These are phyloP conservation scores for Gallinago jamesoni DNA, from an alignment of 2,113 vertebrate genomes.

Conservation along the genomic window DNA sequence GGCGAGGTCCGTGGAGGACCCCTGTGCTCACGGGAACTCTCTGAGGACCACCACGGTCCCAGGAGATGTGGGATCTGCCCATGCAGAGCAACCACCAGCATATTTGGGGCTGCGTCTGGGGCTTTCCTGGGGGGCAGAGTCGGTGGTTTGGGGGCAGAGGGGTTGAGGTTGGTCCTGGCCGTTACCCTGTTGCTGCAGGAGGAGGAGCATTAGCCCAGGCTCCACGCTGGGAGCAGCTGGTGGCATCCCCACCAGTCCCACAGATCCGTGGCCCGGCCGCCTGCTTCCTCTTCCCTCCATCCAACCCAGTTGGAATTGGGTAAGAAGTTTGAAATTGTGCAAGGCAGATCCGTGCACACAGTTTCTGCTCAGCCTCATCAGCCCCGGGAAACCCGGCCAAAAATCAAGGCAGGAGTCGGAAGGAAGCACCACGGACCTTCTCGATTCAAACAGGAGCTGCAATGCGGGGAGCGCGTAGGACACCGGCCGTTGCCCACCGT, in stretches of 20 bases:
- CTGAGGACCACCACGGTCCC: rapidly evolving
- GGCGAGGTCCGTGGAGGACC: rapidly evolving
- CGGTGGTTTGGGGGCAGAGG: rapidly evolving
- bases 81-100: rapidly evolving
- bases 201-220: neutral
- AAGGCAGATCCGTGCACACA: neutral
- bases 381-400: neutral
- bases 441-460: neutral
- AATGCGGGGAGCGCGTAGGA: rapidly evolving
- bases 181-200: neutral
- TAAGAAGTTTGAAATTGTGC: rapidly evolving
- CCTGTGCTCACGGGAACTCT: neutral
- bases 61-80: neutral
- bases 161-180: neutral
- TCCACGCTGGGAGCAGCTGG: neutral
- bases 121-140: neutral
- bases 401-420: neutral
- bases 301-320: neutral
- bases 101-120: neutral
- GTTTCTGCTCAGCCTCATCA: neutral
- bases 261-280: rapidly evolving
- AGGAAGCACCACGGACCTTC: neutral
- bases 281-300: neutral
- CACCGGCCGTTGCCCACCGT: rapidly evolving
- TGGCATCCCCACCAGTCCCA: neutral